phyloP scores from a whole-genome alignment of 2,888 invertebrate genomes.

The Nomada ferruginata region DNA sequence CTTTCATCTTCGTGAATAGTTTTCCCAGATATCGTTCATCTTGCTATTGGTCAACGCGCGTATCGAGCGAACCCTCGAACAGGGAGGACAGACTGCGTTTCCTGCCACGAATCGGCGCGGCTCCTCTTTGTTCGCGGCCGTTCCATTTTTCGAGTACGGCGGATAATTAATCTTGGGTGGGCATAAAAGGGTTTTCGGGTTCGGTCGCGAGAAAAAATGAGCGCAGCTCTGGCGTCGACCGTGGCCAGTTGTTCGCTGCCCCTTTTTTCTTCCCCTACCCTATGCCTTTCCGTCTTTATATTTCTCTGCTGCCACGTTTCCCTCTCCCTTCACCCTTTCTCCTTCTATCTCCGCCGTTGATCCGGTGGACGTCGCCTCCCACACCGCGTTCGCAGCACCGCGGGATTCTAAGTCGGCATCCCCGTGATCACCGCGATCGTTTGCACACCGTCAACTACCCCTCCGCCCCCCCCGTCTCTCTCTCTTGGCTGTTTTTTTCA shows the following conservation, averaged over 20 bases:
- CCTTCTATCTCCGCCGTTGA: conserved; percentile 61
- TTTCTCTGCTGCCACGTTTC: conserved; percentile 52
- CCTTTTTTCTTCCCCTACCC: conserved; percentile 54
- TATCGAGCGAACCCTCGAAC: not conserved
- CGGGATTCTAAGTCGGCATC: conserved; percentile 63
- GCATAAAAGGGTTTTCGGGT: conserved; percentile 84
- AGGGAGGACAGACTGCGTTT: conserved; percentile 22
- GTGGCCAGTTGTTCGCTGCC: conserved; percentile 73
- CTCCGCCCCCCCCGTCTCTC: conserved; percentile 9
- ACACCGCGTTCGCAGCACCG: conserved; percentile 65
- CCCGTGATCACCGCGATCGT: conserved; percentile 40
- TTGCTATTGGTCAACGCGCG: not conserved
- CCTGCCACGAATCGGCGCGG: conserved; percentile 61
- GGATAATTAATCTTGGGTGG: conserved; percentile 83
- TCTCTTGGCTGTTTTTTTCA: conserved; percentile 68
- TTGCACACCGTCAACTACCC: conserved; percentile 5
- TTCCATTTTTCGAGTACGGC: conserved; percentile 83
- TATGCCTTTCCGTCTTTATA: conserved; percentile 66
- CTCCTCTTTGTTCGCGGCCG: conserved; percentile 71
- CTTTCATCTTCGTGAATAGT: too few relatives aligned
- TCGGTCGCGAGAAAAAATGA: conserved; percentile 83
- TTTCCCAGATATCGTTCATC: not conserved
- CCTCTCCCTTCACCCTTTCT: conserved; percentile 47
- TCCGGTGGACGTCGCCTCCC: conserved; percentile 71
- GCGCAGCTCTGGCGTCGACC: conserved; percentile 73